Conservation (phyloP, 2,888 invertebrate genomes). For the Microplitis manilae region DNA sequence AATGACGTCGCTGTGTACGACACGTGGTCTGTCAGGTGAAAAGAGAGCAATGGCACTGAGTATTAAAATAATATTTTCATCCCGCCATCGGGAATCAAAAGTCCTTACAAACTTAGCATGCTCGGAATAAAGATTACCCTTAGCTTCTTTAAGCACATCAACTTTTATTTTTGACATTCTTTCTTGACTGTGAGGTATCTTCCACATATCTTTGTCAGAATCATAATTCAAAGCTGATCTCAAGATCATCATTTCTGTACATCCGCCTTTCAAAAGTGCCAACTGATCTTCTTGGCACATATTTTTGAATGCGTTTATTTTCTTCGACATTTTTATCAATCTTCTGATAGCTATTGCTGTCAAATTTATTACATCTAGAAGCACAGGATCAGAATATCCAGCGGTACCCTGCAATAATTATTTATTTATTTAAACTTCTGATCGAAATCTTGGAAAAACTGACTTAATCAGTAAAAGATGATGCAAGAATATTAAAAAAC, state of each 20-base stretch:
- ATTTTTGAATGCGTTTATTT: constrained; percentile 90
- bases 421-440: neutral
- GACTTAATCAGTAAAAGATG: neutral
- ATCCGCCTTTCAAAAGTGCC: constrained; percentile 90
- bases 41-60: constrained; percentile 93
- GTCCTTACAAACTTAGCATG: constrained; percentile 89
- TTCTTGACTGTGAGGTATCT: constrained; percentile 86
- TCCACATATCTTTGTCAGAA: constrained; percentile 91
- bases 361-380: constrained; percentile 89
- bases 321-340: constrained; percentile 87
- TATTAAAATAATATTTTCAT: constrained; percentile 92
- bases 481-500: constrained; percentile 55
- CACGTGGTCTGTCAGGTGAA: constrained; percentile 84
- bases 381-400: constrained; percentile 76
- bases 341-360: constrained; percentile 93
- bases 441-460: neutral
- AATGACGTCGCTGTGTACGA: constrained; percentile 88
- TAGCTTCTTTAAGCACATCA: constrained; percentile 91
- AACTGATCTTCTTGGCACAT: constrained; percentile 97
- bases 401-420: constrained; percentile 57
- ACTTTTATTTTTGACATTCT: constrained; percentile 86
- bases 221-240: constrained; percentile 95
- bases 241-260: constrained; percentile 96
- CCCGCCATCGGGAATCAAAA: constrained; percentile 89
- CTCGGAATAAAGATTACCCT: constrained; percentile 90